These are phyloP conservation scores for Cirrhinus mrigala DNA, from an alignment of 2,797 vertebrate species.

Conservation along the genomic window DNA sequence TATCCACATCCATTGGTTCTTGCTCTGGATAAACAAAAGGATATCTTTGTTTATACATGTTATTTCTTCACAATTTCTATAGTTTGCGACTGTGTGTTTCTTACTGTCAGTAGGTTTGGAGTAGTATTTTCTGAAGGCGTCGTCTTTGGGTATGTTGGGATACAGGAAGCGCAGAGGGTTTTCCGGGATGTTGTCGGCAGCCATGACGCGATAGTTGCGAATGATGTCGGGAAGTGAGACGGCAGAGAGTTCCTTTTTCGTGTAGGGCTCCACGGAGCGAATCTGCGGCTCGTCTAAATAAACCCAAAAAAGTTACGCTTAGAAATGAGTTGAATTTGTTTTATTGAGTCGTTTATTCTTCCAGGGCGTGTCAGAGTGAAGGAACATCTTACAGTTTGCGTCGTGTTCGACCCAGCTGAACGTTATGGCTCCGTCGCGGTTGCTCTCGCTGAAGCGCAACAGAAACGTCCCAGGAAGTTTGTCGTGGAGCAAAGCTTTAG, in stretches of 20 bases:
- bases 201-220: conserved; percentile 97
- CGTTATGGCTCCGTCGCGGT: conserved; percentile 90
- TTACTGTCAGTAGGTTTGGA: conserved; percentile 90
- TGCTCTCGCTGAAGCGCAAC: conserved; percentile 94
- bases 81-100: conserved; percentile 38
- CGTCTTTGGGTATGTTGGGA: conserved; percentile 90
- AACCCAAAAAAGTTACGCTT: not conserved
- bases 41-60: not conserved
- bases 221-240: conserved; percentile 96
- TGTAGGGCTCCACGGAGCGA: conserved; percentile 96
- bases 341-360: not conserved
- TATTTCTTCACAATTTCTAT: not conserved
- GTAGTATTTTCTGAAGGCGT: conserved; percentile 95
- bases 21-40: conserved; percentile 72
- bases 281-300: conserved; percentile 81
- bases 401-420: conserved; percentile 88
- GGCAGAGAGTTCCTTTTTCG: conserved; percentile 91
- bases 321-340: not conserved
- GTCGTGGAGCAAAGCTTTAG: conserved; percentile 79
- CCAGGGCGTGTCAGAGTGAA: not conserved
- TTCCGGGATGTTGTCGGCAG: conserved; percentile 94
- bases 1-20: conserved; percentile 93
- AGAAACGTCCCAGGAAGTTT: conserved; percentile 88
- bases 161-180: conserved; percentile 93
- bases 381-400: conserved; percentile 56